Evolutionary conservation across 2,888 invertebrate species (phyloP), one percentile per base, ranked within the genome.

Genomic region (Synergus japonicus): DNA sequence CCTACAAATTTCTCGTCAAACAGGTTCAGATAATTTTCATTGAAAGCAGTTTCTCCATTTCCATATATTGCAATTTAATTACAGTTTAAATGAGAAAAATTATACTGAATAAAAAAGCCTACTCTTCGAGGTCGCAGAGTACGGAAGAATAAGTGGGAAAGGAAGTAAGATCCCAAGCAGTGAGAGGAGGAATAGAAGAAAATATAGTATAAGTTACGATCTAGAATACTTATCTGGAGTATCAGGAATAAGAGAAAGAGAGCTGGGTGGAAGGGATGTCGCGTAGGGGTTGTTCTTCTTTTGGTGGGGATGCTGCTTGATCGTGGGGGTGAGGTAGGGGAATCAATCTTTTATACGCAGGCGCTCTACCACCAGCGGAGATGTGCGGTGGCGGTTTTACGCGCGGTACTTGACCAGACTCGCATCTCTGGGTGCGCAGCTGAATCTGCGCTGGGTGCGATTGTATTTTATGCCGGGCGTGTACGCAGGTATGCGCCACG

Each of bases 331-430:
- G 73, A 73, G 54, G 73, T 73, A 73, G 87, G 87, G 88, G 87
- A 86, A 91, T 91, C 88, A 90, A 90, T 90, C 85, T 87, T 84
- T 82, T 86, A 87, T 89, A 89, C 91, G 91, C 91, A 87, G 83
- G 84, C 83, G 85, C 60, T 63, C 76, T 79, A 29, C 79, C 66
- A 43, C 58, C 22, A 46, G 78, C 66, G 79, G 76, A 44, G 67
- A 67, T 79, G 22, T 43, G 66, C 18, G 43, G 22, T 58, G 41
- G 22, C 15, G 69, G 37, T 37, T 44, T 43, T 43, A 58, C 64
- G 76, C 58, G 76, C 76, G 78, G 76, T 29, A 18, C 22, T 67
- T 54, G 54, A 67, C 41, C 49, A 37, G 37, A 63, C 44, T 65
- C 10, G 37, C n/a, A 29, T 54, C 13, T 67, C 58, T 78, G 78